A percentile compares a stretch with the other conserved stretches of the same genome.
Conservation (phyloP, 2,888 invertebrate genomes). For the Plebejus argus region DNA sequence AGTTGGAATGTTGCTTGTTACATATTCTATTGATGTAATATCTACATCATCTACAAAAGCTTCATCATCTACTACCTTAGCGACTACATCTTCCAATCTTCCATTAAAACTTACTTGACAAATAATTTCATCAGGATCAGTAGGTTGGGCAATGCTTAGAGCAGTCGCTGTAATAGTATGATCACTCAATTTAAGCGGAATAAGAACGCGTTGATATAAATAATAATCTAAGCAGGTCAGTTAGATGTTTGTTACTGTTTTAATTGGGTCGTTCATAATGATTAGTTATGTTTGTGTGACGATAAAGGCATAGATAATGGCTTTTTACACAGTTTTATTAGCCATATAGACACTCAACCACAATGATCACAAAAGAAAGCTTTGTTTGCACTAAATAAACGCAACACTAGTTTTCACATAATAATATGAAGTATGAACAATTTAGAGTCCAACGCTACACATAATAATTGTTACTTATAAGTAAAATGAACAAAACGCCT, state of each 20-base stretch:
- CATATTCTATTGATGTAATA: neutral
- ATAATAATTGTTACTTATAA: constrained; percentile 8
- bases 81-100: neutral
- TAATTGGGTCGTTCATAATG: constrained; percentile 8
- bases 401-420: neutral
- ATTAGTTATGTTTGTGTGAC: constrained; percentile 11
- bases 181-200: constrained; percentile 22
- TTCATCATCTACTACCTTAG: neutral
- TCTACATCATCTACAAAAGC: neutral
- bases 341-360: neutral
- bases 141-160: neutral
- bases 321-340: neutral
- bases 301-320: neutral
- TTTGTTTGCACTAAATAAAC: neutral
- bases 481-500: constrained; percentile 16
- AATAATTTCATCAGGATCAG: neutral
- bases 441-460: constrained; percentile 5
- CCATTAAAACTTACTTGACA: neutral
- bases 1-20: neutral
- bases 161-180: neutral
- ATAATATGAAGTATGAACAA: no score
- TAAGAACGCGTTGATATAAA: constrained; percentile 17
- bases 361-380: neutral
- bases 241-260: constrained; percentile 13
- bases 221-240: constrained; percentile 27